Evolutionary conservation across 1,140 invertebrate genomes (phyloP).

Genomic region (Apis laboriosa): DNA sequence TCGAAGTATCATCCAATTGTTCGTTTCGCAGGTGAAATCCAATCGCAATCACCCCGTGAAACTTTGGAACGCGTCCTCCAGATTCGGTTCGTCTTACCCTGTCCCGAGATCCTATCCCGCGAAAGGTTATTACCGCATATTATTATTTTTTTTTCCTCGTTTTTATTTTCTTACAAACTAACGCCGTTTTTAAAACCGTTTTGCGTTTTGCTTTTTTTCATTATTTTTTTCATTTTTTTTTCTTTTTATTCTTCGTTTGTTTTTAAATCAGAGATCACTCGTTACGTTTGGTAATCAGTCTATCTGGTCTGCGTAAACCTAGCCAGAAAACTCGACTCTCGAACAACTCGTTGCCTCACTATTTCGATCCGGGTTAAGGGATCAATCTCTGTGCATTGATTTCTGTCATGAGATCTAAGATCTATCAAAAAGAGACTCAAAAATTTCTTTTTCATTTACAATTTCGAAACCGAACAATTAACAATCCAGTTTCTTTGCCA

Average conservation of each 20-base stretch:
- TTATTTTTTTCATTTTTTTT: conserved; percentile 17
- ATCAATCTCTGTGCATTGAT: not conserved
- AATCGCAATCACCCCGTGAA: conserved; percentile 11
- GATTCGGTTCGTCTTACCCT: not conserved
- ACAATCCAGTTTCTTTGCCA: not conserved
- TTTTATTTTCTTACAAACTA: conserved; percentile 52
- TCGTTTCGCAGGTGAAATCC: not conserved
- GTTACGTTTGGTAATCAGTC: conserved; percentile 68
- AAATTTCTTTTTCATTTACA: not conserved
- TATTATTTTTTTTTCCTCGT: conserved; percentile 9
- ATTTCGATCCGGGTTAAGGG: not conserved
- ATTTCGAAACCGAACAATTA: not conserved
- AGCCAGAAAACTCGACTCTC: conserved; percentile 40
- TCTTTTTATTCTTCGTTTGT: not conserved
- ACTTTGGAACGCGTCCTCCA: not conserved
- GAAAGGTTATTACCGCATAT: not conserved
- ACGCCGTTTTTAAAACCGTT: conserved; percentile 42
- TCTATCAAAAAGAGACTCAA: too few relatives aligned
- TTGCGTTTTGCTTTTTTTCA: not conserved
- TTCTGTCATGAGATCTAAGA: not conserved
- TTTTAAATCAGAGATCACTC: conserved; percentile 63
- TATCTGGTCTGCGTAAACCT: conserved; percentile 57
- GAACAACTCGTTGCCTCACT: conserved; percentile 16
- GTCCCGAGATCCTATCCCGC: conserved; percentile 5
- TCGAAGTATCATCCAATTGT: not conserved